Conservation (phyloP, 1,140 invertebrate genomes). For the Oscheius sp. region DNA sequence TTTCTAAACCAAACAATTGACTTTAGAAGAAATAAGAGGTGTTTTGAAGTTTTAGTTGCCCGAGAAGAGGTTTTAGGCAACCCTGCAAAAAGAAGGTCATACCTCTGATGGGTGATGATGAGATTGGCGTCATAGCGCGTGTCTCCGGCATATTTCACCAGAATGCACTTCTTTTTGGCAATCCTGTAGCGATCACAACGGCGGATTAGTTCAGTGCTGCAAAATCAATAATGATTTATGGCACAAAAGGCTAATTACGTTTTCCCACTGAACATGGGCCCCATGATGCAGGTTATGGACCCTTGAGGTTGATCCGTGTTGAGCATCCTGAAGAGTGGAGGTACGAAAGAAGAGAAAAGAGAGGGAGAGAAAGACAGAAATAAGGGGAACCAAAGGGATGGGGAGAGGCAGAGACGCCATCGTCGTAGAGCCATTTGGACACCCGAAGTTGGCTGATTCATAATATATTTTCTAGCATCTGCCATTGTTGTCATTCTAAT, state of each 20-base stretch:
- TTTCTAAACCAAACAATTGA: slow-evolving; percentile 6
- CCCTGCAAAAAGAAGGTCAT: too few relatives aligned
- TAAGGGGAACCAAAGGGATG: too few relatives aligned
- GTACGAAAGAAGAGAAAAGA: too few relatives aligned
- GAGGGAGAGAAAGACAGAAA: too few relatives aligned
- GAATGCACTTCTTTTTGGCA: slow-evolving; percentile 67
- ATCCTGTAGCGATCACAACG: slow-evolving; percentile 68
- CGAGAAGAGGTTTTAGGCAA: too few relatives aligned
- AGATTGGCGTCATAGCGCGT: slow-evolving; percentile 65
- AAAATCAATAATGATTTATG: neutral
- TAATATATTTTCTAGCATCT: too few relatives aligned
- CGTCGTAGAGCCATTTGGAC: too few relatives aligned
- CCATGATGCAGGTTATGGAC: slow-evolving; percentile 66
- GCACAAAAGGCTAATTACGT: slow-evolving; percentile 63
- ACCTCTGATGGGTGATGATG: slow-evolving; percentile 68
- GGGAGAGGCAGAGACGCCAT: too few relatives aligned
- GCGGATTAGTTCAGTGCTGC: slow-evolving; percentile 69
- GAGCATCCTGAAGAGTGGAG: too few relatives aligned
- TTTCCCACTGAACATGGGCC: slow-evolving; percentile 72
- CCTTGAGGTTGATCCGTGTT: too few relatives aligned
- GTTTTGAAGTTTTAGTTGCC: slow-evolving; percentile 37
- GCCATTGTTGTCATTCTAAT: too few relatives aligned
- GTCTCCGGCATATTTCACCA: slow-evolving; percentile 70
- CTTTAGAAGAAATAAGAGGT: neutral
- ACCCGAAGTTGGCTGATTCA: too few relatives aligned